These are phyloP conservation scores for Netta rufina DNA, from an alignment of 2,797 vertebrate species.

Conservation along the genomic window DNA sequence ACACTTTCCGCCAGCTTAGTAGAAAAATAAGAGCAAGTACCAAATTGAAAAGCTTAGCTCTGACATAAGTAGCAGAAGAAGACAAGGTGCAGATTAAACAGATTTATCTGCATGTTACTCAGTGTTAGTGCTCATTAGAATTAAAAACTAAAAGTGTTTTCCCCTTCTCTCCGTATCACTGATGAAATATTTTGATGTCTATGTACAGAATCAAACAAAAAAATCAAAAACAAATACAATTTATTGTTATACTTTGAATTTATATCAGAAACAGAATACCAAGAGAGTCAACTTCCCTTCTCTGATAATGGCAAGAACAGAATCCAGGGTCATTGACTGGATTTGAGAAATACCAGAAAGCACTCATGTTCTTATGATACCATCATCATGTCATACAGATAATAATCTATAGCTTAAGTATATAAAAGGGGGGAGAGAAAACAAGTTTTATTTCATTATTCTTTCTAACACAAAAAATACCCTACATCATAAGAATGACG, in stretches of 20 bases:
- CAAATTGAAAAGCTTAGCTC: background rate
- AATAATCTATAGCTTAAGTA: background rate
- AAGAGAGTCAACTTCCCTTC: background rate
- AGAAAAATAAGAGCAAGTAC: background rate
- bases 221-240: background rate
- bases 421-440: background rate
- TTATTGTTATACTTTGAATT: background rate
- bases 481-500: background rate
- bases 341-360: background rate
- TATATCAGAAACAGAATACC: background rate
- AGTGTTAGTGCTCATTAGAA: background rate
- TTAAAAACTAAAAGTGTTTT: background rate
- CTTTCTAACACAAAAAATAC: background rate
- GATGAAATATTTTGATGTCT: background rate
- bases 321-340: background rate
- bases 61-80: background rate
- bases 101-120: background rate
- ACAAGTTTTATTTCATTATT: background rate
- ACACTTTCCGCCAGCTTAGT: background rate
- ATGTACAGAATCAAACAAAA: background rate
- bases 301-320: background rate
- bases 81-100: rapidly evolving
- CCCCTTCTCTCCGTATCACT: background rate
- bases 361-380: background rate
- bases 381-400: background rate